These are phyloP conservation scores for Dolomedes plantarius DNA, from an alignment of 2,888 invertebrate species.

Conservation along the genomic window DNA sequence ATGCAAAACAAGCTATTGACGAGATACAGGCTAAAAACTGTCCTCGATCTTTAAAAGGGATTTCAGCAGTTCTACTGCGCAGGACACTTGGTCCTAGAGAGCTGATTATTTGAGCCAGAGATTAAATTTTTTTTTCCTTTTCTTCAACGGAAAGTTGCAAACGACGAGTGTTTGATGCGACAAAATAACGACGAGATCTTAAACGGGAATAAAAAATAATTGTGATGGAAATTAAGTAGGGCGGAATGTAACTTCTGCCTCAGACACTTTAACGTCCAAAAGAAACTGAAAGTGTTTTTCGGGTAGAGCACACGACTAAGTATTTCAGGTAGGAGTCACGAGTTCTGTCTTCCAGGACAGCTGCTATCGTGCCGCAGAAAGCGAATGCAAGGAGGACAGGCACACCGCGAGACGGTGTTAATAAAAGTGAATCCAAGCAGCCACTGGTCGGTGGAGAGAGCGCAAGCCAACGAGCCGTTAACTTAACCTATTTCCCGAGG, in stretches of 20 bases:
- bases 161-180: no score
- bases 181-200: no score
- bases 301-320: neutral
- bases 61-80: neutral
- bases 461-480: constrained; percentile 58
- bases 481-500: constrained; percentile 69
- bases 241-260: neutral
- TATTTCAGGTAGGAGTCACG: neutral
- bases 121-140: no score
- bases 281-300: neutral
- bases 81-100: constrained; percentile 1
- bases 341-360: neutral
- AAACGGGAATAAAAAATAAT: no score
- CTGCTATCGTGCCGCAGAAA: constrained; percentile 1
- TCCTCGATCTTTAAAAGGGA: no score
- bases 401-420: constrained; percentile 35
- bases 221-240: no score
- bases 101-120: no score
- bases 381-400: constrained; percentile 41
- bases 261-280: neutral
- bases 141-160: no score
- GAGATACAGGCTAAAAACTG: no score
- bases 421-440: constrained; percentile 65
- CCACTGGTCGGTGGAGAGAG: constrained; percentile 51
- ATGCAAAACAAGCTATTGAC: no score